These are phyloP conservation scores for Malurus splendens DNA, from an alignment of 2,797 vertebrate genomes.

Conservation along the genomic window DNA sequence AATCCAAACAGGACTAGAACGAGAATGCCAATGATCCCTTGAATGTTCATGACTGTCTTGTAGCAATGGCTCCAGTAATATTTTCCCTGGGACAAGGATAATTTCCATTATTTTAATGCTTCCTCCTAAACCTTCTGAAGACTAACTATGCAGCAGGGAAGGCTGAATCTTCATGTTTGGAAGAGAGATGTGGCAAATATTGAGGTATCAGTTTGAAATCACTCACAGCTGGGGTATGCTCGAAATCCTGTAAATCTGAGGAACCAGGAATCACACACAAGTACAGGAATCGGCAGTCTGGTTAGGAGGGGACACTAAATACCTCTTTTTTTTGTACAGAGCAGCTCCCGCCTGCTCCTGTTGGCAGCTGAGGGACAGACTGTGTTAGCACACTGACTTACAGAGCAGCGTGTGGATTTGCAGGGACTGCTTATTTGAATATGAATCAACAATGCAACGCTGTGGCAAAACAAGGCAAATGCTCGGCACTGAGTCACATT, in stretches of 20 bases:
- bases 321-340: background rate
- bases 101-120: background rate
- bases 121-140: background rate
- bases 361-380: background rate
- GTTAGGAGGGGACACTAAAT: background rate
- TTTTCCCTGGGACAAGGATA: background rate
- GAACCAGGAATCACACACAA: background rate
- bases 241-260: background rate
- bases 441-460: conserved; percentile 43
- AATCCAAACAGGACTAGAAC: background rate
- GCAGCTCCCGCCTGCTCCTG: background rate
- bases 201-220: background rate
- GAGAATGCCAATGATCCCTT: fast-evolving
- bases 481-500: conserved; percentile 17
- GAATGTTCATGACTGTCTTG: background rate
- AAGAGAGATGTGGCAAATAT: background rate
- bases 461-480: conserved; percentile 44
- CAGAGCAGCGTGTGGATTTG: background rate
- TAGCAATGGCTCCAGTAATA: background rate
- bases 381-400: background rate
- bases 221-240: background rate
- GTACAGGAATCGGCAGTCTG: background rate
- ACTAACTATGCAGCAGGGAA: background rate
- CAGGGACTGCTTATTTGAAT: conserved; percentile 8
- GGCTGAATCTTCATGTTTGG: background rate